Base-by-base conservation (phyloP, 2,888 invertebrate species). In the Cheilosia scutellata region DNA sequence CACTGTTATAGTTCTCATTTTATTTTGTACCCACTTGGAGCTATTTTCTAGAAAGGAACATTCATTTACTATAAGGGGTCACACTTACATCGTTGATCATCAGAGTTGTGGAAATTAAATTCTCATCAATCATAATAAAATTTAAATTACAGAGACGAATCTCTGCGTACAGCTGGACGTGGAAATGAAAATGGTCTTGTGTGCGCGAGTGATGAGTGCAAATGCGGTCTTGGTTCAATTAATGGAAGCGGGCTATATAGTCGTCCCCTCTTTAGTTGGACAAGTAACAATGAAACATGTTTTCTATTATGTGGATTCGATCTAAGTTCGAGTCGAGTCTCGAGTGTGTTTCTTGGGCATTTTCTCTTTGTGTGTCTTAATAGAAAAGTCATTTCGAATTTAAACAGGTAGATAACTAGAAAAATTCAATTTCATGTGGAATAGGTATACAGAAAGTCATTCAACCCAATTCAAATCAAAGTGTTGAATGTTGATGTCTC, bases 121-220 rank as follows among this genome's bases (percentile, higher is more conserved):
- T 71, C 79, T 84, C 84, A 75, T 84, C 75, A 75, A 79, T 84
- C 74, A 75, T 65, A 55, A 74, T 78, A 57, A 83, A 82, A 84
- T 47, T 63, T 70, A 65, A 74, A 78, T 70, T 63, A 71, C 57
- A 6, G 55, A 37, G 70, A 58, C 60, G 42, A 51, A 29, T 37
- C 29, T 60, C 2, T 20, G 16, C 31, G 13, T 44, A 2, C 13
- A 31, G 44, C 29, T 31, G 49, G 2, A 20, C 5, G 31, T 31
- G 11, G 20, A 25, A 25, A 7, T 31, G 11, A 13, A 25, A 25
- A 7, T 37, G 40, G 6, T 37, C 25, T 11, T 31, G 37, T 51
- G 31, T 49, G 49, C 16, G 9, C 5, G 13, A 5, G 29, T 66
- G 70, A 7, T 37, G 76, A 20, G 20, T 31, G 29, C 11, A 55